Conservation (phyloP, 2,797 vertebrate species). For the Enteromius paludinosus region DNA sequence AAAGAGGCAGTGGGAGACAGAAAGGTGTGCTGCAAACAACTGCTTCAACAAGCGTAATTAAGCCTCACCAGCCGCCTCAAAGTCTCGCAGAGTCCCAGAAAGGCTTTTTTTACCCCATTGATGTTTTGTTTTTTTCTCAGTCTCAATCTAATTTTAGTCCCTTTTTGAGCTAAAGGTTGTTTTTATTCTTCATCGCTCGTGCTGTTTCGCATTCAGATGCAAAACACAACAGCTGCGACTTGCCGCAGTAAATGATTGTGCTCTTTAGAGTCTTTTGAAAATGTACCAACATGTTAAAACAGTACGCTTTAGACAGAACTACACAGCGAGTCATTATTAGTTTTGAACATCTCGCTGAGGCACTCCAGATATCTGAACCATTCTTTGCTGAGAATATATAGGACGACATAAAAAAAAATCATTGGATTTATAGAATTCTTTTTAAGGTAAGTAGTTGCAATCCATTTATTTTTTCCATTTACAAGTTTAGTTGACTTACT, state of each 20-base stretch:
- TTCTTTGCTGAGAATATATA: conserved; percentile 11
- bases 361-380: conserved; percentile 35
- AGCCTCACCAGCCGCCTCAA: conserved; percentile 45
- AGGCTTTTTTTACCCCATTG: conserved; percentile 47
- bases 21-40: conserved; percentile 49
- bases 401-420: background rate
- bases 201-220: conserved; percentile 57
- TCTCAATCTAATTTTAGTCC: conserved; percentile 64
- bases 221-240: conserved; percentile 52
- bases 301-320: conserved; percentile 13
- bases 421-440: too few relatives aligned
- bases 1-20: conserved; percentile 41
- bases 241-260: conserved; percentile 44
- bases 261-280: conserved; percentile 40
- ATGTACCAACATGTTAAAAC: conserved; percentile 51
- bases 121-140: conserved; percentile 26
- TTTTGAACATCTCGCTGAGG: conserved; percentile 46
- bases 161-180: conserved; percentile 59
- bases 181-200: conserved; percentile 53
- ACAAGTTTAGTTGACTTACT: too few relatives aligned
- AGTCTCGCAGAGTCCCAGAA: conserved; percentile 54
- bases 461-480: too few relatives aligned
- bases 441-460: too few relatives aligned
- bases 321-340: conserved; percentile 47
- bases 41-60: conserved; percentile 59